A percentile compares a stretch with the other conserved stretches of the same genome.
These are phyloP conservation scores for Dendrolimus punctatus DNA, from an alignment of 1,140 invertebrate genomes.

Conservation along the genomic window DNA sequence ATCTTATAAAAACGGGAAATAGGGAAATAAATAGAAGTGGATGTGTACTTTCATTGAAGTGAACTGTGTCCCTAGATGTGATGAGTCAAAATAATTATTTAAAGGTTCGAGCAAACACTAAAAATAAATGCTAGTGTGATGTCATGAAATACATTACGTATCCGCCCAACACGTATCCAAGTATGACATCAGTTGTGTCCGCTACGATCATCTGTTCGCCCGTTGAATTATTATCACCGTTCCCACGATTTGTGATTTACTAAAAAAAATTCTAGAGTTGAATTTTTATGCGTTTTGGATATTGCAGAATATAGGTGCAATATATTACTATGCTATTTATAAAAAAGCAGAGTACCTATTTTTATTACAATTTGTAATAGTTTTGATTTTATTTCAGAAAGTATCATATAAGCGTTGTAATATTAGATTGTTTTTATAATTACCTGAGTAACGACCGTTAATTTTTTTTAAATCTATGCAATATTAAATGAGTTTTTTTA, in stretches of 20 bases:
- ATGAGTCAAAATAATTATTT: constrained; percentile 41
- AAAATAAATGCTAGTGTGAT: constrained; percentile 60
- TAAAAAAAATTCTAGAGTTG: constrained; percentile 13
- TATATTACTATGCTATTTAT: constrained; percentile 3
- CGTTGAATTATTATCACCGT: constrained; percentile 41
- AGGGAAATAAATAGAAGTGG: constrained; percentile 4
- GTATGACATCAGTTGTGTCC: constrained; percentile 58
- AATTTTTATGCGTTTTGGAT: constrained; percentile 4
- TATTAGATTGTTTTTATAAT: no score
- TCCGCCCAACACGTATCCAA: constrained; percentile 37
- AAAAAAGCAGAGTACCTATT: no score
- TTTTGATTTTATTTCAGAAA: no score
- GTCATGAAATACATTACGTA: constrained; percentile 59
- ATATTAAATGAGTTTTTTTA: no score
- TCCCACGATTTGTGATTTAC: constrained; percentile 27
- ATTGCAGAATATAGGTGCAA: constrained; percentile 9
- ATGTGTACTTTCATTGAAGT: constrained; percentile 20
- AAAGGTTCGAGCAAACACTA: constrained; percentile 49
- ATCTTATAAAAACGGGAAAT: no score
- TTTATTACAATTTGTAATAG: no score
- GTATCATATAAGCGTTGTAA: no score
- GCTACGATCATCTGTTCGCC: constrained; percentile 39
- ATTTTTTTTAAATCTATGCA: no score
- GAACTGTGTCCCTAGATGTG: constrained; percentile 28
- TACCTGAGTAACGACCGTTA: no score